These are phyloP conservation scores for Dendronephthya gigantea DNA, from an alignment of 64 coral and sea anemone genomes.

Conservation along the genomic window DNA sequence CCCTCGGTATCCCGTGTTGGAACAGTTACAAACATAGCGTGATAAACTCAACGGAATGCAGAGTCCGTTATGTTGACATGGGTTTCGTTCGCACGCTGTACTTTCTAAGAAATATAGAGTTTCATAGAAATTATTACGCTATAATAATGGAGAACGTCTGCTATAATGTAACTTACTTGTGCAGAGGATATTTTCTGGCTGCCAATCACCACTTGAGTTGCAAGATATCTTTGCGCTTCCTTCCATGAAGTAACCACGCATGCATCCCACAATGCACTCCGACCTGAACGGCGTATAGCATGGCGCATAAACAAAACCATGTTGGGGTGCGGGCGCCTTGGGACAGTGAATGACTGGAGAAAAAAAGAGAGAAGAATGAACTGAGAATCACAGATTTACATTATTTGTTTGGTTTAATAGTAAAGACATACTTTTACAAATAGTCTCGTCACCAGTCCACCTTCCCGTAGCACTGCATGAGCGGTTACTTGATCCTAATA, in stretches of 20 bases:
- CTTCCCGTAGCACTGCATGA: not conserved
- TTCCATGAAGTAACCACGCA: not conserved
- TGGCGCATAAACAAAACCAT: not conserved
- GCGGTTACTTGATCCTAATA: not conserved
- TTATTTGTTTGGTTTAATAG: too few species aligned
- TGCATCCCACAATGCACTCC: not conserved
- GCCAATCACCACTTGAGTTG: not conserved
- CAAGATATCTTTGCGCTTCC: not conserved
- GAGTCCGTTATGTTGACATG: not conserved
- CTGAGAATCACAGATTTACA: too few species aligned
- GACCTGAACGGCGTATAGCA: not conserved
- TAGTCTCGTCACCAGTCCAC: not conserved
- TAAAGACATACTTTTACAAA: not conserved
- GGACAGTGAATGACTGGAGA: not conserved
- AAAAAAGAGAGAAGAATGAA: too few species aligned
- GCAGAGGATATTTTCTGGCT: not conserved
- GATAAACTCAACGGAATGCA: not conserved
- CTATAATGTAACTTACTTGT: slow-evolving; percentile 3
- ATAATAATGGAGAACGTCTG: too few species aligned
- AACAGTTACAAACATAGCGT: not conserved
- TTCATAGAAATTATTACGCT: too few species aligned
- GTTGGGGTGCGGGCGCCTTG: not conserved
- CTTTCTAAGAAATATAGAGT: not conserved
- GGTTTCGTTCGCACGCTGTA: not conserved
- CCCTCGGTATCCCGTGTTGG: not conserved